A percentile compares a stretch with the other conserved stretches of the same genome.
Conservation (phyloP, 1,140 invertebrate genomes). For the Augochlora pura region DNA sequence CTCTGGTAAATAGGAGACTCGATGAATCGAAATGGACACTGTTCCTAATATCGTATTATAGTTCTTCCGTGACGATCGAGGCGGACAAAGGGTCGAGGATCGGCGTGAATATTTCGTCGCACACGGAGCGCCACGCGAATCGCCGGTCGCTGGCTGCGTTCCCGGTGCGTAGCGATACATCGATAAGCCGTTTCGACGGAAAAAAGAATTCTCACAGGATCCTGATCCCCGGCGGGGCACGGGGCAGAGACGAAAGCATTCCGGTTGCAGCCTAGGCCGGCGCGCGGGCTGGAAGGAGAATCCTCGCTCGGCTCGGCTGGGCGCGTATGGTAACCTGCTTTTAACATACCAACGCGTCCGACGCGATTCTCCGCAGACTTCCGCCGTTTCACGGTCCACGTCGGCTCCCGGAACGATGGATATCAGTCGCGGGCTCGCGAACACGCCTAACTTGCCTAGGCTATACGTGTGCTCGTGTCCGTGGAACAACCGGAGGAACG, state of each 20-base stretch:
- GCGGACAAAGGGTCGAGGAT: no score
- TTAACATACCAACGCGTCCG: conserved; percentile 18
- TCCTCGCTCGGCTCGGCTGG: background rate
- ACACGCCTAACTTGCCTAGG: background rate
- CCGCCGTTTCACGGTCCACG: conserved; percentile 28
- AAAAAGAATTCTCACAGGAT: background rate
- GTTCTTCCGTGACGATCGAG: no score
- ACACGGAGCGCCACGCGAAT: no score
- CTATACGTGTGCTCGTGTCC: no score
- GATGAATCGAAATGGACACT: no score
- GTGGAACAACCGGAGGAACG: no score
- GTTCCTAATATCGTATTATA: no score
- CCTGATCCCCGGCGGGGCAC: background rate
- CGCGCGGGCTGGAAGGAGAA: background rate
- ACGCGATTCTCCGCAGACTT: conserved; percentile 10
- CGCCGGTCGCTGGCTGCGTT: no score
- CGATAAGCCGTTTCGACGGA: background rate
- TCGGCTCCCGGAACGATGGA: conserved; percentile 24
- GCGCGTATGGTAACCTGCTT: background rate
- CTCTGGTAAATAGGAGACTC: no score
- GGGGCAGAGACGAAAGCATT: background rate
- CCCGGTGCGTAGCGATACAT: background rate
- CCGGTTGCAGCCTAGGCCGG: background rate
- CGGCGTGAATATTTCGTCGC: no score
- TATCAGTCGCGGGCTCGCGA: conserved; percentile 18